Conservation (phyloP, 2,113 vertebrate genomes). For the Sciurus niger region DNA sequence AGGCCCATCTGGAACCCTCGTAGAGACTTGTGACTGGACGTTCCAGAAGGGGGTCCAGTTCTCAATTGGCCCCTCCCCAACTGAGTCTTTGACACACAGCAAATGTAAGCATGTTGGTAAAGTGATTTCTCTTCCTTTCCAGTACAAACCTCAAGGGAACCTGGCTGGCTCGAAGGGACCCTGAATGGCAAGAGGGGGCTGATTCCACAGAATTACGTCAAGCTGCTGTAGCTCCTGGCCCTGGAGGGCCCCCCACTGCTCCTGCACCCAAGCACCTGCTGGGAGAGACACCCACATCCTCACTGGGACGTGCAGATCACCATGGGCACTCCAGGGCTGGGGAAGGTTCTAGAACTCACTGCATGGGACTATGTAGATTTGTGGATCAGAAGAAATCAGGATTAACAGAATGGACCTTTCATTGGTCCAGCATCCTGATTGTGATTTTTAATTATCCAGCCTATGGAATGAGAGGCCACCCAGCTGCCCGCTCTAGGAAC, state of each 20-base stretch:
- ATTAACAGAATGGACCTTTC: background rate
- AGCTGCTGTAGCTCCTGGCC: constrained; percentile 92
- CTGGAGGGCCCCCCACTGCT: constrained; percentile 83
- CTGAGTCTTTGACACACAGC: background rate
- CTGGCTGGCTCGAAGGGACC: constrained; percentile 98
- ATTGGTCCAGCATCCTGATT: background rate
- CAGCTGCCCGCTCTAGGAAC: accelerated
- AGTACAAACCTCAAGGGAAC: constrained; percentile 95
- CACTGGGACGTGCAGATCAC: constrained; percentile 58
- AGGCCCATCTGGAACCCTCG: background rate
- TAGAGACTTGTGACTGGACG: background rate
- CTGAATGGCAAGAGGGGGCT: constrained; percentile 97
- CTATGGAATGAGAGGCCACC: background rate
- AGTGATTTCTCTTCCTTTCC: constrained; percentile 78
- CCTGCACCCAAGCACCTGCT: constrained; percentile 94
- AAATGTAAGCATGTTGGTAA: background rate
- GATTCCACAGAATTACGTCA: constrained; percentile 99
- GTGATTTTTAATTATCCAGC: background rate
- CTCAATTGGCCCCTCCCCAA: background rate
- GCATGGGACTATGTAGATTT: background rate
- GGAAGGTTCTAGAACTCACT: background rate
- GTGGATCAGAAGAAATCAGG: background rate
- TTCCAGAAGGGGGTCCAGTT: accelerated
- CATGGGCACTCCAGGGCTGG: background rate
- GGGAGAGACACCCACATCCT: constrained; percentile 72